A percentile compares a stretch with the other conserved stretches of the same genome.
phyloP scores from a whole-genome alignment of 2,113 vertebrate species.

The Meles meles region DNA sequence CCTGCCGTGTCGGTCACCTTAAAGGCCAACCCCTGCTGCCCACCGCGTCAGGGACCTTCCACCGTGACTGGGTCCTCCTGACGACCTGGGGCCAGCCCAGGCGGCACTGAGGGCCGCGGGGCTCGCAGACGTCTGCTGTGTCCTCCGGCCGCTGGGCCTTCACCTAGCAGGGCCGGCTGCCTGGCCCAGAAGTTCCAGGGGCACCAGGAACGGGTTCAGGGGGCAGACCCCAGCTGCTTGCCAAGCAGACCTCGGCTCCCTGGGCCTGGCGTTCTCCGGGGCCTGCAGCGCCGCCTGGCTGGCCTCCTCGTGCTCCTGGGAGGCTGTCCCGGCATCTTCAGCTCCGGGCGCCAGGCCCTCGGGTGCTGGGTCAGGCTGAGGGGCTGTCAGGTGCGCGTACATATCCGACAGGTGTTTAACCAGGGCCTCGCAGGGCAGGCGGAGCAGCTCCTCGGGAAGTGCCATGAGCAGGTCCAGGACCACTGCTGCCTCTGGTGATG shows the following conservation, averaged over 20 bases:
- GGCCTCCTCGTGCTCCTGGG: not conserved
- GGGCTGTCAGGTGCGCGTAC: constrained; percentile 41
- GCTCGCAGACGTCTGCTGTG: not conserved
- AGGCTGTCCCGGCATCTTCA: not conserved
- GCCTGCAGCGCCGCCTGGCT: not conserved
- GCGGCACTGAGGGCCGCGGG: too few species aligned
- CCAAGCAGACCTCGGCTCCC: constrained; percentile 22
- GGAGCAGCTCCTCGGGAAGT: constrained; percentile 67
- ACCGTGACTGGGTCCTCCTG: not conserved
- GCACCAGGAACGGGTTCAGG: constrained; percentile 76
- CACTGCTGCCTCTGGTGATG: constrained; percentile 72
- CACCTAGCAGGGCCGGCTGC: constrained; percentile 67
- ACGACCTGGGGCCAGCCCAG: not conserved
- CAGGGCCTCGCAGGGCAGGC: constrained; percentile 57
- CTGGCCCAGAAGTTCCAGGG: constrained; percentile 69
- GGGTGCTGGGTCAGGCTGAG: not conserved
- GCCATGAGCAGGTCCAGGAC: constrained; percentile 73
- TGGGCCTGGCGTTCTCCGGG: not conserved
- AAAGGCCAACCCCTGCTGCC: not conserved
- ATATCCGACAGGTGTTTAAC: constrained; percentile 36
- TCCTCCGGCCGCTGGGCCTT: not conserved
- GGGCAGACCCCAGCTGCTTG: constrained; percentile 71
- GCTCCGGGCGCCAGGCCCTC: not conserved
- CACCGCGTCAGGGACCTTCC: not conserved
- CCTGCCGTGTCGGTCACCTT: not conserved